A percentile compares a stretch with the other conserved stretches of the same genome.
Evolutionary conservation across 1,140 invertebrate species (phyloP).

Genomic region (Centruroides sculpturatus): DNA sequence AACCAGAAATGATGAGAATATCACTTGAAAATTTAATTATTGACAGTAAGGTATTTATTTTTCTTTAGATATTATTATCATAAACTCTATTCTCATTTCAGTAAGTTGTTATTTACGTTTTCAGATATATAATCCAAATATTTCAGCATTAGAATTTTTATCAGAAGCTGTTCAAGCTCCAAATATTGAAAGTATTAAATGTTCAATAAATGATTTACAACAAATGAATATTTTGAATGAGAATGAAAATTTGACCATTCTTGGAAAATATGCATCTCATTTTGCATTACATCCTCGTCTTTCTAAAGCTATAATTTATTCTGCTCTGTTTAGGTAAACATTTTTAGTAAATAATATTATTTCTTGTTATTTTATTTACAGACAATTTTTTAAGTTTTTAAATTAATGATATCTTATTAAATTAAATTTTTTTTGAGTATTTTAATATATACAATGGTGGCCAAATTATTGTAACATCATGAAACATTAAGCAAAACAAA

Average conservation of each 20-base stretch:
- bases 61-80: conserved; percentile 8
- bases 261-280: conserved; percentile 37
- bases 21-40: conserved; percentile 68
- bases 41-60: conserved; percentile 2
- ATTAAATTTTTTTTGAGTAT: no score
- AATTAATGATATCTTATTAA: no score
- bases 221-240: conserved; percentile 40
- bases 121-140: conserved; percentile 27
- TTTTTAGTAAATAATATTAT: no score
- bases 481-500: no score
- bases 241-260: conserved; percentile 38
- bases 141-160: conserved; percentile 44
- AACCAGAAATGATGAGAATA: conserved; percentile 54
- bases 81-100: conserved; percentile 28
- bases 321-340: conserved; percentile 34
- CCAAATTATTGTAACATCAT: no score
- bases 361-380: no score
- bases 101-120: conserved; percentile 1
- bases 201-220: conserved; percentile 68
- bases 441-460: no score
- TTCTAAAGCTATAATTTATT: conserved; percentile 37
- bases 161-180: conserved; percentile 76
- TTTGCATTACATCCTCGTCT: conserved; percentile 40
- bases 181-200: conserved; percentile 59
- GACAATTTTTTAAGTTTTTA: no score